These are phyloP conservation scores for Diadumene lineata DNA, from an alignment of 92 coral and sea anemone species.

Conservation along the genomic window DNA sequence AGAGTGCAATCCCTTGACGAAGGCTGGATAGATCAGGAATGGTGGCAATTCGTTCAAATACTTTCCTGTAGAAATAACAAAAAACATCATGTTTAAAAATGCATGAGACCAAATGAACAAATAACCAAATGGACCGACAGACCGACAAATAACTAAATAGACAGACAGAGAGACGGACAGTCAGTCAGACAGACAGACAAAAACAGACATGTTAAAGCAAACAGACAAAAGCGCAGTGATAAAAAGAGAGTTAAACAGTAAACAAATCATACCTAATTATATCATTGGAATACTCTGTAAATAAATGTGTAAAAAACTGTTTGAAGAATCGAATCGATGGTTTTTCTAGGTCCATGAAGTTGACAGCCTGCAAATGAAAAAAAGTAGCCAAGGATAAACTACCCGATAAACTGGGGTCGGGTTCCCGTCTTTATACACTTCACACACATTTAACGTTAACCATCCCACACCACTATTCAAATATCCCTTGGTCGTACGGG, in stretches of 20 bases:
- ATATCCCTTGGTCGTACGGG: too few species aligned
- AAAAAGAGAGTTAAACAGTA: neutral
- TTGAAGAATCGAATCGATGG: conserved; percentile 77
- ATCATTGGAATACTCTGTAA: conserved; percentile 65
- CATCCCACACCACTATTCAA: too few species aligned
- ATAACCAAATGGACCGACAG: neutral
- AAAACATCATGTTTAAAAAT: neutral
- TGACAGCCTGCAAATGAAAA: conserved; percentile 68
- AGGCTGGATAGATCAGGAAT: conserved; percentile 52
- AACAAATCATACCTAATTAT: conserved; percentile 53
- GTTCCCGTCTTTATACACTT: too few species aligned
- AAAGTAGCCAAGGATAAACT: neutral
- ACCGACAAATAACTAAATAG: neutral
- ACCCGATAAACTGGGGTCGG: too few species aligned
- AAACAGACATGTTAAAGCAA: neutral
- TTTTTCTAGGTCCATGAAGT: conserved; percentile 84
- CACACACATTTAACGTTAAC: too few species aligned
- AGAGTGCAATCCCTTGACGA: conserved; percentile 68
- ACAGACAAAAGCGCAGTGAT: neutral
- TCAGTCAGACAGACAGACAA: neutral
- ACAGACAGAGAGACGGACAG: neutral
- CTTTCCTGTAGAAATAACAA: conserved; percentile 39
- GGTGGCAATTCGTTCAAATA: conserved; percentile 70
- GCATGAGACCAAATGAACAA: neutral
- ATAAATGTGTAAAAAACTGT: conserved; percentile 64